Evolutionary conservation across 2,888 invertebrate species (phyloP).

Genomic region (Eupeodes luniger): DNA sequence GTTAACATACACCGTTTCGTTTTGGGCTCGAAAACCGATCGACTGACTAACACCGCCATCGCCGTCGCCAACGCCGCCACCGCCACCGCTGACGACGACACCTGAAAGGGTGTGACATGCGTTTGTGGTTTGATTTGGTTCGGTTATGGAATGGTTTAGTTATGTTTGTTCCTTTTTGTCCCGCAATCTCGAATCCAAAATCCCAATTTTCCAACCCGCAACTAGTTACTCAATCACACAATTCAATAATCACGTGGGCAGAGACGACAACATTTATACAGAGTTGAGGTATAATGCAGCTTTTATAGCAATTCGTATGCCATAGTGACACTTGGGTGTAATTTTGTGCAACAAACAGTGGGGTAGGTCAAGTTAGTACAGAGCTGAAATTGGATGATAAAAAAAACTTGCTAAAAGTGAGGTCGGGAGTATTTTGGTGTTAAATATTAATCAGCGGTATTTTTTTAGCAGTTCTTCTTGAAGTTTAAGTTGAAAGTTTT

Average conservation of each 20-base stretch:
- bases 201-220: background rate
- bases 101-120: conserved; percentile 66
- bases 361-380: background rate
- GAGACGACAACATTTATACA: conserved; percentile 17
- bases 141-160: background rate
- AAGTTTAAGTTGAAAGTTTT: too few relatives aligned
- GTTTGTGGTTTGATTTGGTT: conserved; percentile 32
- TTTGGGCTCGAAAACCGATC: background rate
- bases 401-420: background rate
- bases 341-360: background rate
- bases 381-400: background rate
- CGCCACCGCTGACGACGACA: conserved; percentile 12
- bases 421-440: too few relatives aligned
- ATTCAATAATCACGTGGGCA: conserved; percentile 65
- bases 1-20: background rate
- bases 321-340: conserved; percentile 40
- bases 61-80: too few relatives aligned
- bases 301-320: background rate
- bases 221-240: conserved; percentile 53
- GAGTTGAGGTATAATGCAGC: background rate
- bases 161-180: background rate
- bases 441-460: too few relatives aligned
- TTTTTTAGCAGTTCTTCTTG: too few relatives aligned
- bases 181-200: conserved; percentile 5
- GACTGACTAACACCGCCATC: too few relatives aligned